phyloP scores from a whole-genome alignment of 2,113 vertebrate genomes.

The Gallinago paraguaiae region DNA sequence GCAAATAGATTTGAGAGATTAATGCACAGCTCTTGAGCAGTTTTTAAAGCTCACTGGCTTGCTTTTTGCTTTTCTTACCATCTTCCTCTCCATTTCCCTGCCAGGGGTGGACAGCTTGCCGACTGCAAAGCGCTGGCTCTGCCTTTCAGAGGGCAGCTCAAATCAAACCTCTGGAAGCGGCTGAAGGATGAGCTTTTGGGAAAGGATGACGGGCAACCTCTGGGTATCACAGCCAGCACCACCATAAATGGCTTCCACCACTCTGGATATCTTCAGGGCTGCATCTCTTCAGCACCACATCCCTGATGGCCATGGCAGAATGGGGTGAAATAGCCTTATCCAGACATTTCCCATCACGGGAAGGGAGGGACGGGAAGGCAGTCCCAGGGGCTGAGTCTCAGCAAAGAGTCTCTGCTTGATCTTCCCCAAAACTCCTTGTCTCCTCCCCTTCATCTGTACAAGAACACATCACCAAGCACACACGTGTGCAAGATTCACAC shows the following conservation, averaged over 20 bases:
- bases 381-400: neutral
- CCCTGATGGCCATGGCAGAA: neutral
- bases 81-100: neutral
- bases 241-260: rapidly evolving
- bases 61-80: conserved; percentile 22
- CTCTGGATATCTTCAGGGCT: neutral
- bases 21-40: conserved; percentile 33
- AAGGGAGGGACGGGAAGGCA: neutral
- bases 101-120: neutral
- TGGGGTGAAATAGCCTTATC: neutral
- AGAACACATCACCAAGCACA: neutral
- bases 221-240: neutral
- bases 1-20: conserved; percentile 71
- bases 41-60: conserved; percentile 56
- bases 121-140: neutral
- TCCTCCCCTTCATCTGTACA: neutral
- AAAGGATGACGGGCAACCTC: neutral
- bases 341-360: neutral
- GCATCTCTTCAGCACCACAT: rapidly evolving
- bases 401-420: neutral
- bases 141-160: neutral
- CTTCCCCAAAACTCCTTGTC: neutral
- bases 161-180: neutral
- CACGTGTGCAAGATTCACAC: rapidly evolving
- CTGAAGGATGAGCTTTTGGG: neutral